Conservation (phyloP, 2,113 vertebrate genomes). For the Balaenoptera acutorostrata region DNA sequence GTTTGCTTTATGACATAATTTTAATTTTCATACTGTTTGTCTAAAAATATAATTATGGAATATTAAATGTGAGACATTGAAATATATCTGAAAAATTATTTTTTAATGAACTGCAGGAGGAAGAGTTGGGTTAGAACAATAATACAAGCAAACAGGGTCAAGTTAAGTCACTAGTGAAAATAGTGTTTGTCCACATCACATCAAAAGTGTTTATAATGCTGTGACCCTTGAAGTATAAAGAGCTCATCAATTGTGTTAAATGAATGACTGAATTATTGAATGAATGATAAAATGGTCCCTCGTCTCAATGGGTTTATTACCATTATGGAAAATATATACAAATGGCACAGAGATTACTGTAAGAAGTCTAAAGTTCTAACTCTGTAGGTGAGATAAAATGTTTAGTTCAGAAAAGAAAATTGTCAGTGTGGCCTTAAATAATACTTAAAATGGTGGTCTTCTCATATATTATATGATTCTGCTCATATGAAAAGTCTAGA, state of each 20-base stretch:
- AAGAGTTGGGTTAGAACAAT: not conserved
- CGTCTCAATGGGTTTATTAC: not conserved
- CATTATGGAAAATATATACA: not conserved
- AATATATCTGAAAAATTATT: not conserved
- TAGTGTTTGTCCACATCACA: not conserved
- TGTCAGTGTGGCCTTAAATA: not conserved
- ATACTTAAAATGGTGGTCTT: not conserved
- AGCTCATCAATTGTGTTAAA: not conserved
- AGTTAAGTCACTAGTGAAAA: not conserved
- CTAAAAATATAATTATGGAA: not conserved
- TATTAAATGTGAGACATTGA: not conserved
- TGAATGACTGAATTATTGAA: not conserved
- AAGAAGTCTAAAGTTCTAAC: not conserved
- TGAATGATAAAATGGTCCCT: not conserved
- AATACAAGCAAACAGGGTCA: not conserved
- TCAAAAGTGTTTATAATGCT: not conserved
- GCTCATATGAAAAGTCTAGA: not conserved
- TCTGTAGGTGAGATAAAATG: not conserved
- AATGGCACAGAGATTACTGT: not conserved
- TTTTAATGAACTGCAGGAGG: not conserved
- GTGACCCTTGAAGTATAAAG: not conserved
- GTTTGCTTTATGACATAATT: slow-evolving; percentile 43
- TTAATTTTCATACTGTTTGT: not conserved
- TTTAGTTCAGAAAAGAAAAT: not conserved
- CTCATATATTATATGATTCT: not conserved